Percentiles rank a stretch among this genome's conserved stretches.
phyloP scores from a whole-genome alignment of 2,797 vertebrate species.

The Tympanoctomys barrerae region DNA sequence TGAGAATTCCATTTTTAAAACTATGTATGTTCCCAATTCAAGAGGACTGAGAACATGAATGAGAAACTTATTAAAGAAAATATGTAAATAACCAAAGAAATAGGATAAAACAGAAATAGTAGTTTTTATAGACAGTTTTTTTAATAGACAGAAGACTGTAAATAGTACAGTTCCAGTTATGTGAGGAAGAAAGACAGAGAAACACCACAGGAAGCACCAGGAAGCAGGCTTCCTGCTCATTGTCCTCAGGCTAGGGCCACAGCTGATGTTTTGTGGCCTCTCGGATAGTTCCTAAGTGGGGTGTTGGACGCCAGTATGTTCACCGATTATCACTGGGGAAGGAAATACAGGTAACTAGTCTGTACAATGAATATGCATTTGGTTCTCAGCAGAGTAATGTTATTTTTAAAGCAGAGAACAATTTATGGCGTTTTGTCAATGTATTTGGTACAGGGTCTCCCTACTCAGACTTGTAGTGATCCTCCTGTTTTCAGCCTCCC shows the following conservation, averaged over 20 bases:
- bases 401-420: background rate
- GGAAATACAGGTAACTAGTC: background rate
- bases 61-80: background rate
- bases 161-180: background rate
- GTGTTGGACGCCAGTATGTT: background rate
- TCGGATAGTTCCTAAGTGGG: background rate
- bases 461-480: no score
- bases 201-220: background rate
- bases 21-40: background rate
- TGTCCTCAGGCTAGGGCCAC: background rate
- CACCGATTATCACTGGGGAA: background rate
- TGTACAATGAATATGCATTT: background rate
- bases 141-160: background rate
- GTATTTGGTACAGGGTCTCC: no score
- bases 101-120: constrained; percentile 8
- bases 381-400: background rate
- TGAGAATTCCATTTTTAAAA: background rate
- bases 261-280: background rate
- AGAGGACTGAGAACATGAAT: background rate
- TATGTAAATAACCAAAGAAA: background rate
- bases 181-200: background rate
- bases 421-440: background rate
- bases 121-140: background rate
- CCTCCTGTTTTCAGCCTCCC: no score
- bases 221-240: background rate